Evolutionary conservation across 2,888 invertebrate genomes (phyloP), one percentile per base, ranked within the genome.

Genomic region (Conchocele bisecta): DNA sequence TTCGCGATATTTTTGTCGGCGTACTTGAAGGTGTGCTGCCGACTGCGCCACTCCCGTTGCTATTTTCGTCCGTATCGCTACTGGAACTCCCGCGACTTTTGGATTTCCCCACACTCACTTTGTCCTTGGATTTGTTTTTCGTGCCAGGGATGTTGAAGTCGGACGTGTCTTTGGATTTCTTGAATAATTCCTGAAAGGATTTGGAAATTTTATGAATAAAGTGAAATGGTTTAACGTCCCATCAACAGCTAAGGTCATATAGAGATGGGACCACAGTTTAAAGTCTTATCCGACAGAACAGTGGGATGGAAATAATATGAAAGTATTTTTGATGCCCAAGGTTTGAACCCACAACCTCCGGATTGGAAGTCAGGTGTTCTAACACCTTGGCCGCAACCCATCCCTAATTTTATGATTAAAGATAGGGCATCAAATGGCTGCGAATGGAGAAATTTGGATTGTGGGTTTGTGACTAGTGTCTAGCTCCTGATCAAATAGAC

Each of bases 151-250:
- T 79, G 29, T 87, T 80, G 54, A 89, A 57, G 57, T 90, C 88
- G 6, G 87, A 82, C n/a, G 88, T 89, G 44, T 90, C 88, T 64
- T 91, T 91, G 11, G 91, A 91, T 50, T 86, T 84, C 63, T 88
- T 82, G 70, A 85, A 91, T 29, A 91, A 70, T 22, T 76, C 79
- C 91, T 91, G 75, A 9, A 79, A 83, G n/a, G n/a, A n/a, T n/a
- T n/a, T n/a, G 17, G 41, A 17, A 41, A 41, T 17, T 41, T 41
- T 9, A 2, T 11, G 11, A 41, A 41, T 20, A 41, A 2, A 11
- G 2, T 41, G n/a, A n/a, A n/a, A n/a, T n/a, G n/a, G n/a, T n/a
- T n/a, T n/a, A n/a, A n/a, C n/a, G n/a, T n/a, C n/a, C n/a, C n/a
- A n/a, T n/a, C n/a, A n/a, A n/a, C n/a, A n/a, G n/a, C n/a, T n/a